These are phyloP conservation scores for Anthrax anthrax DNA, from an alignment of 2,888 invertebrate genomes.

Conservation along the genomic window DNA sequence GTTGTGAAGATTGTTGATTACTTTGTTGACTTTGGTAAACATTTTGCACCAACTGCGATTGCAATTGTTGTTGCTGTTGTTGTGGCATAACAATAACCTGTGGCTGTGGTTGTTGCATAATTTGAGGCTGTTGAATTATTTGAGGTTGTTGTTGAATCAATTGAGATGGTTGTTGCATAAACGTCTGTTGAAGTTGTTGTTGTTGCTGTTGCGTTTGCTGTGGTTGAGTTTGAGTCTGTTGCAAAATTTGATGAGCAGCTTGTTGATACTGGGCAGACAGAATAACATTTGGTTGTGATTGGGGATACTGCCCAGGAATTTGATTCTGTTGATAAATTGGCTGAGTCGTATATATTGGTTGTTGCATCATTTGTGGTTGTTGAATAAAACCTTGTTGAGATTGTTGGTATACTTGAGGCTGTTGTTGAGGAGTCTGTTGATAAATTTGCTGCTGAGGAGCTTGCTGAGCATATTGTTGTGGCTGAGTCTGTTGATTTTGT, in stretches of 20 bases:
- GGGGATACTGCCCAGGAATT: conserved; percentile 27
- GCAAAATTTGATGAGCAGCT: conserved; percentile 17
- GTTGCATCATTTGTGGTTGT: conserved; percentile 4
- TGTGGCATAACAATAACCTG: conserved; percentile 15
- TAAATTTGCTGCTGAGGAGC: conserved; percentile 12
- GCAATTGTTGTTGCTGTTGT: conserved; percentile 26
- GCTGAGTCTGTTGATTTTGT: too few species aligned
- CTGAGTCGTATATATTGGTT: conserved; percentile 11
- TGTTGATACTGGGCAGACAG: conserved; percentile 13
- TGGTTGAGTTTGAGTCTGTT: conserved; percentile 17
- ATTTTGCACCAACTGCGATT: conserved; percentile 13
- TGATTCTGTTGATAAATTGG: conserved; percentile 15
- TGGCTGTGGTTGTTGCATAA: conserved; percentile 7
- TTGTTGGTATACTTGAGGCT: conserved; percentile 21
- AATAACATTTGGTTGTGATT: conserved; percentile 15
- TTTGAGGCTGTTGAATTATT: conserved; percentile 2
- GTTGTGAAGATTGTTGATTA: conserved; percentile 1
- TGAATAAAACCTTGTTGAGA: conserved; percentile 17
- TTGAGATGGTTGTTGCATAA: conserved; percentile 30
- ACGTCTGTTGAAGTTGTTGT: conserved; percentile 1
- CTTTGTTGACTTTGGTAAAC: neutral
- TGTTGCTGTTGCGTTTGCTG: neutral
- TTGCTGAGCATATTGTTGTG: conserved; percentile 14
- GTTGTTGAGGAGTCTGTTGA: conserved; percentile 19
- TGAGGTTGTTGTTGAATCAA: conserved; percentile 24